Conservation (phyloP, 2,113 vertebrate species). For the Syrmaticus mikado region DNA sequence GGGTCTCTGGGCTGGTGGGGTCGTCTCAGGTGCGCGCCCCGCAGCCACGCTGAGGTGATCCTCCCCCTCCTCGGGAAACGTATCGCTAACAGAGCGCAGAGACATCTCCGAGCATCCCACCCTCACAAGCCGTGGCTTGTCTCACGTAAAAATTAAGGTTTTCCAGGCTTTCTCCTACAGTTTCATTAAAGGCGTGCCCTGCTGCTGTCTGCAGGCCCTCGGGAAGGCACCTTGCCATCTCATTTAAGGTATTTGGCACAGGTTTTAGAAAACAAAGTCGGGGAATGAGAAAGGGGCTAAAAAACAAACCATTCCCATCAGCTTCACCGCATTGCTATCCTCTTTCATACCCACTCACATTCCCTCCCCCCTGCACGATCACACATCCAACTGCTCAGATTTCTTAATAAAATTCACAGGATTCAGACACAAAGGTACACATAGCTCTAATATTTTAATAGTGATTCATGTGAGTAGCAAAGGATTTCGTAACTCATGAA, state of each 20-base stretch:
- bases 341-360: not conserved
- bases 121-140: fast-evolving
- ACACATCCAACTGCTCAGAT: not conserved
- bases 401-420: not conserved
- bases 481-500: conserved; percentile 21
- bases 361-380: fast-evolving
- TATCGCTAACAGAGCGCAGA: not conserved
- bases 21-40: not conserved
- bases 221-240: not conserved
- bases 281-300: not conserved
- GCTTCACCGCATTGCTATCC: not conserved
- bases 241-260: not conserved
- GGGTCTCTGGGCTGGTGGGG: not conserved
- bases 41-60: too few species aligned
- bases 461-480: conserved; percentile 29
- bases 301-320: not conserved
- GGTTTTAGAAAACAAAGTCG: not conserved
- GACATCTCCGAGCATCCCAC: not conserved
- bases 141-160: not conserved
- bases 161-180: not conserved
- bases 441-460: conserved; percentile 27
- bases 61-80: not conserved
- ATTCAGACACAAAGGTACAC: not conserved
- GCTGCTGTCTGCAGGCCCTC: not conserved
- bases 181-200: fast-evolving